Conservation (phyloP, 2,888 invertebrate species). For the Agonopterix arenella region DNA sequence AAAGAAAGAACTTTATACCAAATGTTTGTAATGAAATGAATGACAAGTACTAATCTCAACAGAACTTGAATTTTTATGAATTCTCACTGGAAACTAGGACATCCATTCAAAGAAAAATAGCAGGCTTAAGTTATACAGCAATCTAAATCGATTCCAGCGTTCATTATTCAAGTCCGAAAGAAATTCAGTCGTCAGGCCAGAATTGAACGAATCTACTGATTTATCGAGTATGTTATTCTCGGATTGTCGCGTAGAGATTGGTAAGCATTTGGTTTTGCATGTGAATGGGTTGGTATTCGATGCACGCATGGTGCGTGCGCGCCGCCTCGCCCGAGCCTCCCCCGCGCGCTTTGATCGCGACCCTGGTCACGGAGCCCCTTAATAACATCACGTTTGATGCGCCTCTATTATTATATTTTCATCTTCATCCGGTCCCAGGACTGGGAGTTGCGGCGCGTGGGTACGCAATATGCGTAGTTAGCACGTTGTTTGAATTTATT, state of each 20-base stretch:
- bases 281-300: slow-evolving; percentile 58
- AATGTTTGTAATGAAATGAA: no score
- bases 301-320: slow-evolving; percentile 60
- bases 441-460: slow-evolving; percentile 48
- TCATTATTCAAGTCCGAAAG: slow-evolving; percentile 27
- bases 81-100: no score
- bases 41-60: no score
- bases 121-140: slow-evolving; percentile 2
- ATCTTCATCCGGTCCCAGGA: slow-evolving; percentile 66
- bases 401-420: slow-evolving; percentile 76
- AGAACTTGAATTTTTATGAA: no score
- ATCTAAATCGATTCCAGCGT: slow-evolving; percentile 12
- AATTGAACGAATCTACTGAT: slow-evolving; percentile 28
- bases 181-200: slow-evolving; percentile 20
- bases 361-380: slow-evolving; percentile 67
- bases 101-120: no score
- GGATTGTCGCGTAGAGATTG: slow-evolving; percentile 40
- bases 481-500: slow-evolving; percentile 33
- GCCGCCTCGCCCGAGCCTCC: slow-evolving; percentile 14
- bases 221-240: slow-evolving; percentile 33
- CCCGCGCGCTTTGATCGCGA: slow-evolving; percentile 27
- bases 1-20: no score
- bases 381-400: slow-evolving; percentile 78
- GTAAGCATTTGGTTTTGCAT: slow-evolving; percentile 61
- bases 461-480: slow-evolving; percentile 30